A percentile compares a stretch with the other conserved stretches of the same genome.
Conservation (phyloP, 2,797 vertebrate genomes). For the Siniperca undulata region DNA sequence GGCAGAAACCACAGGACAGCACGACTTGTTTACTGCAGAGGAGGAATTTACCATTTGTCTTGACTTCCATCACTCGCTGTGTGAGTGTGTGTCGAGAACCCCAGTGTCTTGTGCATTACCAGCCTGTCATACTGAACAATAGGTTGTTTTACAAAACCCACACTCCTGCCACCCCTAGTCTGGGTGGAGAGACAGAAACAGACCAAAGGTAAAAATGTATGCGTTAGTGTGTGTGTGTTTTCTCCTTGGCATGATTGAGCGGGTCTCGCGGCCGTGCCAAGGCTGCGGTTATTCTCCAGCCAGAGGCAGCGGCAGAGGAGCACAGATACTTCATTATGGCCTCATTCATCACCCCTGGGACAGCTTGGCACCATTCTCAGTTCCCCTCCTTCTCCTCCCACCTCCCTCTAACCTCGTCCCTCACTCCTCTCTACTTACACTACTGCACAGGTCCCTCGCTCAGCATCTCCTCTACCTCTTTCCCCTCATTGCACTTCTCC, state of each 20-base stretch:
- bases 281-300: conserved; percentile 75
- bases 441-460: conserved; percentile 37
- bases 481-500: conserved; percentile 28
- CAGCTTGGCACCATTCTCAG: conserved; percentile 74
- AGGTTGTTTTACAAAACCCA: conserved; percentile 65
- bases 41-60: conserved; percentile 64
- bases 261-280: conserved; percentile 66
- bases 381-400: conserved; percentile 25
- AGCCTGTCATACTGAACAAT: conserved; percentile 71
- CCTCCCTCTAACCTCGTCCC: conserved; percentile 60
- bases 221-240: conserved; percentile 18
- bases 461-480: conserved; percentile 46
- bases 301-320: conserved; percentile 70
- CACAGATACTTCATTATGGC: conserved; percentile 84
- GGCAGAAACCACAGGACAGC: conserved; percentile 56
- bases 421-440: conserved; percentile 49
- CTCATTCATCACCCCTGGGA: conserved; percentile 85
- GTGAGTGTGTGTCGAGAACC: conserved; percentile 42
- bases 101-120: conserved; percentile 53
- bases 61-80: conserved; percentile 51
- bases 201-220: conserved; percentile 52
- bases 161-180: conserved; percentile 47
- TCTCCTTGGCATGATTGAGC: conserved; percentile 66
- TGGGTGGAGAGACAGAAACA: conserved; percentile 41
- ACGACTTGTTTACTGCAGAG: conserved; percentile 66